phyloP scores from a whole-genome alignment of 2,113 vertebrate genomes.

The Saguinus midas region DNA sequence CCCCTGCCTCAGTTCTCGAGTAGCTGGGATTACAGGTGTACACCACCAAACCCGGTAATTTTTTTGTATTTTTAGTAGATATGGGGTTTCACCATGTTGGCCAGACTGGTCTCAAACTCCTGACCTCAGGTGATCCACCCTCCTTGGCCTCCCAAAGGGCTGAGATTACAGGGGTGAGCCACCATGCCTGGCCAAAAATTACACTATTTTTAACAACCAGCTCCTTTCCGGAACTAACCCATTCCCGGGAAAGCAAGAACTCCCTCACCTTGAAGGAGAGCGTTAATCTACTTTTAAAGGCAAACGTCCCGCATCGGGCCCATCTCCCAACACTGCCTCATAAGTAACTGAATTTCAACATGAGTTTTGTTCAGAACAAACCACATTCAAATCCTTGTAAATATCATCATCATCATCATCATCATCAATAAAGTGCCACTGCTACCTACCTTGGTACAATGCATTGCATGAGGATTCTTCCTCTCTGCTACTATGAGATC shows the following conservation, averaged over 20 bases:
- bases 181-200: background rate
- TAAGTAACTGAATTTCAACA: background rate
- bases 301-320: background rate
- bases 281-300: background rate
- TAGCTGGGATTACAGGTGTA: no score
- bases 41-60: no score
- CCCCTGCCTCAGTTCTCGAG: no score
- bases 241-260: background rate
- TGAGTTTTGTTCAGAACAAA: background rate
- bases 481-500: background rate
- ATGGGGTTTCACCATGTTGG: no score
- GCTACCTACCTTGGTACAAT: background rate
- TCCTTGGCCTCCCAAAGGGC: no score
- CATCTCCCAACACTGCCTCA: background rate
- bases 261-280: background rate
- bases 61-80: no score
- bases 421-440: background rate
- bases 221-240: background rate
- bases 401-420: background rate
- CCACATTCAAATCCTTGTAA: background rate
- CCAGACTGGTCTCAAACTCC: no score
- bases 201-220: background rate
- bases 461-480: background rate
- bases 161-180: no score
- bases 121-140: no score